Evolutionary conservation across 2,888 invertebrate genomes (phyloP), one percentile per base, ranked within the genome.

Genomic region (Erebia ligea): DNA sequence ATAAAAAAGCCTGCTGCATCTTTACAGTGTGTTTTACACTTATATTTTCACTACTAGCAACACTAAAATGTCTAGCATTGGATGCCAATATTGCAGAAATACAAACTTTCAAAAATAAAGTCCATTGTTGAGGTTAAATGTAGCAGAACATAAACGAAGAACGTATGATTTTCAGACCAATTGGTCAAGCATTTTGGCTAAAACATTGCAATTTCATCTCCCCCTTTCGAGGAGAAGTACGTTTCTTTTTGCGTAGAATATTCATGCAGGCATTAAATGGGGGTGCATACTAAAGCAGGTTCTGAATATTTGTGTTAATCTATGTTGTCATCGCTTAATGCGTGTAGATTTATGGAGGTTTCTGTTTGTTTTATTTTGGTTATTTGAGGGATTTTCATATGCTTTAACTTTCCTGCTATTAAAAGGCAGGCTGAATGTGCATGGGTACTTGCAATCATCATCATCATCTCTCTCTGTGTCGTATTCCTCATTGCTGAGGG

Each of bases 231-330:
- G n/a, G 48, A 25, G 25, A 5, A 25, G 0, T 19, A 4, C 17
- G 3, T 15, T 15, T 21, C 21, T 45, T 75, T 68, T 59, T 50
- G 63, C 56, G 52, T 66, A 59, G 73, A 76, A 75, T 77, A 75
- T 76, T 77, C 76, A 72, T 73, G 70, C 72, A 75, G 76, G 75
- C 71, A 77, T 77, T 71, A 76, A 67, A 71, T 25, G 40, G 62
- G 76, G 77, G 75, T 76, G 76, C 73, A 75, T 76, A 76, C 68
- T 73, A 67, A 68, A 69, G 72, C 59, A 61, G 54, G 66, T 68
- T 67, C 57, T 34, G 45, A 25, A 42, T 67, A 62, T 72, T 68
- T 69, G 74, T 72, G 61, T 69, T 75, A 75, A 74, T 75, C 74
- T 74, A 67, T 70, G 66, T 17, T 69, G 72, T 56, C 71, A 73